These are phyloP conservation scores for Mycetomoellerius zeteki DNA, from an alignment of 1,140 invertebrate species.

Conservation along the genomic window DNA sequence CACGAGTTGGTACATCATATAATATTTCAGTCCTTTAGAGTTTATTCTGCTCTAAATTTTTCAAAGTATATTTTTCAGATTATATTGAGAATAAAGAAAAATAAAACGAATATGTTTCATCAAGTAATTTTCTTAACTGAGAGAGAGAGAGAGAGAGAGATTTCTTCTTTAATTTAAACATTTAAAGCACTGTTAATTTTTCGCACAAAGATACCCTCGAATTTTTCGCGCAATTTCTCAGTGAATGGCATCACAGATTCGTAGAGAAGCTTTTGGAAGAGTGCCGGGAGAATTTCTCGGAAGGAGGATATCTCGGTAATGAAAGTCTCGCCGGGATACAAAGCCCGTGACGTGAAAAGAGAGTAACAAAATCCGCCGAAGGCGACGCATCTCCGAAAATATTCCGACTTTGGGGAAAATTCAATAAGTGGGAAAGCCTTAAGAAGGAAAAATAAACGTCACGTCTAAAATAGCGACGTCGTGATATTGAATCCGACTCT, in stretches of 20 bases:
- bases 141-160: neutral
- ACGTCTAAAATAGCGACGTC: slow-evolving; percentile 36
- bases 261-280: slow-evolving; percentile 1
- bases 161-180: slow-evolving; percentile 17
- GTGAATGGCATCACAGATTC: slow-evolving; percentile 5
- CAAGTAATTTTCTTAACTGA: too few relatives aligned
- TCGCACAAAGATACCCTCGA: neutral
- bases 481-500: slow-evolving; percentile 41
- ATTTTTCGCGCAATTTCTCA: slow-evolving; percentile 29
- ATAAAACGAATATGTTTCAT: neutral
- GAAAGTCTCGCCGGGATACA: slow-evolving; percentile 47
- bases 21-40: slow-evolving; percentile 5
- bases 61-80: neutral
- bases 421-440: slow-evolving; percentile 39
- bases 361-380: slow-evolving; percentile 45
- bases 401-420: slow-evolving; percentile 49
- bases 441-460: slow-evolving; percentile 37
- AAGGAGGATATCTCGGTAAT: slow-evolving; percentile 55
- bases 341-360: slow-evolving; percentile 42
- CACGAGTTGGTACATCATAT: neutral
- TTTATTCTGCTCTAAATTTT: neutral
- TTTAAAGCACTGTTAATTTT: neutral
- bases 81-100: neutral
- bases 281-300: slow-evolving; percentile 30
- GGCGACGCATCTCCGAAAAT: slow-evolving; percentile 39